Evolutionary conservation across 2,113 vertebrate species (phyloP), one percentile per base, ranked within the genome.

Genomic region (Corythoichthys haematopterus): DNA sequence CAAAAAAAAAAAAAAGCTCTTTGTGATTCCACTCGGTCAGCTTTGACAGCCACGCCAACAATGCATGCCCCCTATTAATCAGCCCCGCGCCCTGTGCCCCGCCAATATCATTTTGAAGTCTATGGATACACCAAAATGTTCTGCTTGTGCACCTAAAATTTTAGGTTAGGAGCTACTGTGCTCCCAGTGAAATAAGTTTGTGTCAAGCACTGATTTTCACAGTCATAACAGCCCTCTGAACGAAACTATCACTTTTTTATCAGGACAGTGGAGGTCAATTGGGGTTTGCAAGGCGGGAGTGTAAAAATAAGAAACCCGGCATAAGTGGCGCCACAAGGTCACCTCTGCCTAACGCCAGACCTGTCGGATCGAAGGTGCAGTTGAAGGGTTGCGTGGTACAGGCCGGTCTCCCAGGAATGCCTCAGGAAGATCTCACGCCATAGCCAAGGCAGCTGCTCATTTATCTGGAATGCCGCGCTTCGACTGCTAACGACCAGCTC

Each of bases 401-500:
- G 80, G 78, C 78, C 77, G 78, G 70, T 92, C 91, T 92, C 94
- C 90, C 84, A 83, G 92, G 92, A 87, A 77, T 65, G 65, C 87
- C 88, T 90, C 71, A 51, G 87, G 92, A 93, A 90, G 91, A 91
- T 89, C 89, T 91, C 81, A 93, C 91, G 90, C 93, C 87, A 89
- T 92, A 93, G 93, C 93, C 92, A 91, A 91, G 92, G 89, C 92
- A 90, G 90, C 80, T 86, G 76, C 89, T 92, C 92, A 92, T 94
- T 92, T 93, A 91, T 95, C 91, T 91, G 90, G 76, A 90, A 82
- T 75, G 80, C 90, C 72, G 84, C 77, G 81, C 89, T 88, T 86
- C 1, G 64, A 84, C 92, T 92, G 93, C 92, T 94, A 95, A 95
- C 92, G 93, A 93, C 93, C 92, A 89, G 81, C 93, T 93, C 91